These are phyloP conservation scores for Platerodrilus igneus DNA, from an alignment of 2,888 invertebrate genomes.

Conservation along the genomic window DNA sequence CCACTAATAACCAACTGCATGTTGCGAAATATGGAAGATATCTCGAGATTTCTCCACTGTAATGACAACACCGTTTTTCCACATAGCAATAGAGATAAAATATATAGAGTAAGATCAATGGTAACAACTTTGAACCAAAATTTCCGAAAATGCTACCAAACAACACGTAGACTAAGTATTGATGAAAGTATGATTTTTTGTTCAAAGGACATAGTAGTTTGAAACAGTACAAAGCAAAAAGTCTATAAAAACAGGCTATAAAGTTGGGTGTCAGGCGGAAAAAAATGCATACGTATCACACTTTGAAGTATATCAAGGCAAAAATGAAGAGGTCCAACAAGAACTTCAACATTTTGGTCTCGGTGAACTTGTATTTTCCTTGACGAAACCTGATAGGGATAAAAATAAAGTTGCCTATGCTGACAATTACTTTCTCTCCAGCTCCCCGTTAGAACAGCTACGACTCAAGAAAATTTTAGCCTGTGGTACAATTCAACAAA, in stretches of 20 bases:
- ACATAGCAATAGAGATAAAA: too few relatives aligned
- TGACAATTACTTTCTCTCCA: constrained; percentile 21
- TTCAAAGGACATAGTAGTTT: constrained; percentile 9
- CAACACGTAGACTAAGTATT: constrained; percentile 4
- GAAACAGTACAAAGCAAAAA: constrained; percentile 13
- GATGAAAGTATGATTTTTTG: constrained; percentile 10
- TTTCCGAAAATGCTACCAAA: constrained; percentile 2
- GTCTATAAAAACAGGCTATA: constrained; percentile 14
- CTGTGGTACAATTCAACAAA: constrained; percentile 18
- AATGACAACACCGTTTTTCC: too few relatives aligned
- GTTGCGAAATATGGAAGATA: too few relatives aligned
- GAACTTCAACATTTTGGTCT: constrained; percentile 21
- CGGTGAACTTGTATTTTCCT: constrained; percentile 18
- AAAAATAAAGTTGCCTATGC: constrained; percentile 13
- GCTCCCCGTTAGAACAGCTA: constrained; percentile 17
- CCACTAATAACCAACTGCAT: too few relatives aligned
- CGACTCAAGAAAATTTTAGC: constrained; percentile 18
- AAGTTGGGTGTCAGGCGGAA: constrained; percentile 10
- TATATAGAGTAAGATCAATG: too few relatives aligned
- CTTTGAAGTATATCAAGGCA: constrained; percentile 25
- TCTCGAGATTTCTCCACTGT: too few relatives aligned
- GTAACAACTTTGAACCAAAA: constrained; percentile 4
- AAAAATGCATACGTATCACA: constrained; percentile 16
- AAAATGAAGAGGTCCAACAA: constrained; percentile 21
- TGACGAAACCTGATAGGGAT: constrained; percentile 14